These are phyloP conservation scores for Anastatus disparis DNA, from an alignment of 1,140 invertebrate genomes.

Conservation along the genomic window DNA sequence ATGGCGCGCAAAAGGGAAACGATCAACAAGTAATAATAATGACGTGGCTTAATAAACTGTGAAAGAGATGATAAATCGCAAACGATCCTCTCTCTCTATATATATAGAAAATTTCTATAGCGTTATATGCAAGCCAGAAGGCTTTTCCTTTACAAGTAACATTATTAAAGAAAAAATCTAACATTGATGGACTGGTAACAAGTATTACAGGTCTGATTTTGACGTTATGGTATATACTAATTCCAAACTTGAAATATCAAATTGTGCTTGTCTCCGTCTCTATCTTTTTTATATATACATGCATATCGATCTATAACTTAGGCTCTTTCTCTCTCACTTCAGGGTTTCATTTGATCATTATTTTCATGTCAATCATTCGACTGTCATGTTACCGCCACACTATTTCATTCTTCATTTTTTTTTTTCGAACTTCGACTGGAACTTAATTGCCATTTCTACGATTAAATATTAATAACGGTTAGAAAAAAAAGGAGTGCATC, in stretches of 20 bases:
- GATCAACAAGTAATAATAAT: conserved; percentile 38
- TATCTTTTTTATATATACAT: too few relatives aligned
- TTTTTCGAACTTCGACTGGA: conserved; percentile 13
- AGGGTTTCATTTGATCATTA: conserved; percentile 34
- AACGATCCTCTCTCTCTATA: conserved; percentile 5
- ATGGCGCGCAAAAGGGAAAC: not conserved
- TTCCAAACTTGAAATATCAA: conserved; percentile 11
- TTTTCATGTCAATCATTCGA: conserved; percentile 40
- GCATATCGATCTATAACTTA: not conserved
- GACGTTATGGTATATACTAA: not conserved
- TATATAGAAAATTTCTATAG: not conserved
- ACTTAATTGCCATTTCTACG: conserved; percentile 33
- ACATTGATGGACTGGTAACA: conserved; percentile 16
- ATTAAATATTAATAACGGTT: conserved; percentile 26
- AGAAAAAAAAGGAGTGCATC: not conserved
- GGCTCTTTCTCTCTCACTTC: conserved; percentile 17
- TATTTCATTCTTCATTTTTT: not conserved
- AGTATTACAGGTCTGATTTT: conserved; percentile 22
- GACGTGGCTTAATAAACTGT: conserved; percentile 33
- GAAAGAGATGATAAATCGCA: conserved; percentile 38
- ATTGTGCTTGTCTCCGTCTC: not conserved
- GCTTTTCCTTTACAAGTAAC: conserved; percentile 4
- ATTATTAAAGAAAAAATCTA: conserved; percentile 31
- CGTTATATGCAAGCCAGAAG: not conserved
- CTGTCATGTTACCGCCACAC: conserved; percentile 14